phyloP scores from a whole-genome alignment of 2,797 vertebrate species.

The Lates japonicus region DNA sequence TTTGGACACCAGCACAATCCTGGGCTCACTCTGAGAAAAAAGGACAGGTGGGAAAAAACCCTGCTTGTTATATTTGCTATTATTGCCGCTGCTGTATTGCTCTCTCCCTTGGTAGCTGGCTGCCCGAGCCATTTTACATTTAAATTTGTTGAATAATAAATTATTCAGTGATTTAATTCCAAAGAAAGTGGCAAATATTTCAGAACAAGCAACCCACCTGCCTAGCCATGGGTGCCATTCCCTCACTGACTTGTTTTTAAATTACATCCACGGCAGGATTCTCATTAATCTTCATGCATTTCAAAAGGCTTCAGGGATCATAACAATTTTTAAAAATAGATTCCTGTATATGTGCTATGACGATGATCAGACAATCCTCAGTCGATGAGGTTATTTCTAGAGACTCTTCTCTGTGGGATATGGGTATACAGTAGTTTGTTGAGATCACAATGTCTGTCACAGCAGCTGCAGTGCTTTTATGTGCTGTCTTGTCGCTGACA shows the following conservation, averaged over 20 bases:
- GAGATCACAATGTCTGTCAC: slow-evolving; percentile 61
- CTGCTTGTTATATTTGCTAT: slow-evolving; percentile 40
- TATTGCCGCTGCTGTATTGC: slow-evolving; percentile 30
- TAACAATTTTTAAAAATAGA: slow-evolving; percentile 63
- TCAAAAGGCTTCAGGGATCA: slow-evolving; percentile 43
- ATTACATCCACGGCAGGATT: slow-evolving; percentile 46
- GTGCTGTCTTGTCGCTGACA: slow-evolving; percentile 53
- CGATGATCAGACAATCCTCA: slow-evolving; percentile 52
- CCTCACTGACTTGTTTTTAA: slow-evolving; percentile 56
- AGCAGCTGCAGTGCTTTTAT: slow-evolving; percentile 58
- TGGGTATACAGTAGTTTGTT: slow-evolving; percentile 46
- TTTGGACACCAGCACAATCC: slow-evolving; percentile 6
- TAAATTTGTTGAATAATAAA: slow-evolving; percentile 77
- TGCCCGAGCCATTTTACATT: slow-evolving; percentile 67
- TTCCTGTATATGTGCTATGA: slow-evolving; percentile 32
- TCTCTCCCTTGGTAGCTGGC: slow-evolving; percentile 16
- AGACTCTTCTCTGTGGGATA: slow-evolving; percentile 37
- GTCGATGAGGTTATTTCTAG: slow-evolving; percentile 64
- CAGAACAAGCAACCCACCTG: slow-evolving; percentile 55
- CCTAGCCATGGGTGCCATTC: slow-evolving; percentile 37
- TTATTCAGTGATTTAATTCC: slow-evolving; percentile 79
- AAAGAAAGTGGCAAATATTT: slow-evolving; percentile 62
- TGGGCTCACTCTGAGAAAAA: not conserved
- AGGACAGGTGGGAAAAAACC: not conserved
- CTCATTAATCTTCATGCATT: slow-evolving; percentile 61